Conservation (phyloP, 2,113 vertebrate species). For the Panthera tigris region DNA sequence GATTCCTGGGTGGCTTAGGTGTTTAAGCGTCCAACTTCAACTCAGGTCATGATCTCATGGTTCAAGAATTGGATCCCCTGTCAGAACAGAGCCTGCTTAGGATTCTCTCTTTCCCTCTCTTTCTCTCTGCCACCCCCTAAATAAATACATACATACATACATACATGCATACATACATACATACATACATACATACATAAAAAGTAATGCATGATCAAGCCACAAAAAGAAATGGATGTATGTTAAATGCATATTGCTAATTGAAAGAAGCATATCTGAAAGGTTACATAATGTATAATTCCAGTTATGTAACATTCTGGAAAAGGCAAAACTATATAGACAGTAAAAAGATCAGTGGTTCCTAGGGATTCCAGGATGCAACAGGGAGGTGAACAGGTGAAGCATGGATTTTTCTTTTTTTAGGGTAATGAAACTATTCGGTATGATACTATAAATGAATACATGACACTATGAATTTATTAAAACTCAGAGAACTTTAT, state of each 20-base stretch:
- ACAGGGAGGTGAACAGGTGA: not conserved
- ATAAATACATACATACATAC: too few relatives aligned
- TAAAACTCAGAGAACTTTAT: not conserved
- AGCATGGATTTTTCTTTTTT: not conserved
- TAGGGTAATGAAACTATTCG: not conserved
- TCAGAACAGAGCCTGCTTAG: too few relatives aligned
- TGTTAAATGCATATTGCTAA: not conserved
- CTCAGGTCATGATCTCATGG: too few relatives aligned
- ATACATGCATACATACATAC: too few relatives aligned
- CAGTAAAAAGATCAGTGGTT: not conserved
- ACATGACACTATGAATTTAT: not conserved
- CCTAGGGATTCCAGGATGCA: not conserved
- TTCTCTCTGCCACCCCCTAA: too few relatives aligned
- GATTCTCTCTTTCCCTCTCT: too few relatives aligned
- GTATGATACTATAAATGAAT: not conserved
- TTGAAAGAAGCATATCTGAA: not conserved
- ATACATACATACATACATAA: too few relatives aligned
- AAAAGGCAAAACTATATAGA: constrained; percentile 1
- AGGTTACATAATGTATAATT: not conserved
- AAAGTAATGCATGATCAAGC: not conserved
- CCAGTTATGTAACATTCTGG: not conserved
- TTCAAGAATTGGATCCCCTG: too few relatives aligned
- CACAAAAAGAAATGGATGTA: not conserved
- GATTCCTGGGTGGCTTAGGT: too few relatives aligned
- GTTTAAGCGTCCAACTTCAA: too few relatives aligned